Evolutionary conservation across 23 tunicate species (phyloP).

Genomic region (Diplosoma virens): DNA sequence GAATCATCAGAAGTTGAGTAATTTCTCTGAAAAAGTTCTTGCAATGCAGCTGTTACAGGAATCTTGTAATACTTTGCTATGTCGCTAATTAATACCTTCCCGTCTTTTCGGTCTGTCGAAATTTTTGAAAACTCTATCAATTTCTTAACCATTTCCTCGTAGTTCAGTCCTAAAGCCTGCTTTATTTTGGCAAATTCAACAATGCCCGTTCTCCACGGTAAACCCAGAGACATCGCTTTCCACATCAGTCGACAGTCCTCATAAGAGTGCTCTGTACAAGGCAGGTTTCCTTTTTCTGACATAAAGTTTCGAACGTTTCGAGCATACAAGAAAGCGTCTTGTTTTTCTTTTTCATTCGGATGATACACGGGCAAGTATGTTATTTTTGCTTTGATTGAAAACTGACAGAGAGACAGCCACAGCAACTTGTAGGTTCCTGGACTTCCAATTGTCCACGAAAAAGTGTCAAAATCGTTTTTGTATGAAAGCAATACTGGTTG

Average conservation of each 20-base stretch:
- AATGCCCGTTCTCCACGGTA: constrained; percentile 47
- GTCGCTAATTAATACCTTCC: too few species aligned
- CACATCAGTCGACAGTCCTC: constrained; percentile 77
- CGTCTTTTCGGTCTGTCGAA: constrained; percentile 27
- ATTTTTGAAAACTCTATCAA: constrained; percentile 28
- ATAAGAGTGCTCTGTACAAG: constrained; percentile 67
- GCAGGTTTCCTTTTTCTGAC: constrained; percentile 29
- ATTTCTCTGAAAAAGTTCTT: too few species aligned
- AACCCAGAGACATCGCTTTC: constrained; percentile 27
- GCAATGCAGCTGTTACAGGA: too few species aligned
- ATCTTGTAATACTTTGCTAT: too few species aligned
- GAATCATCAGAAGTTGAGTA: too few species aligned
- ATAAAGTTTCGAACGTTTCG: constrained; percentile 49
- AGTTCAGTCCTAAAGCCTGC: constrained; percentile 20
- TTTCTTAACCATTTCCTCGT: constrained; percentile 17
- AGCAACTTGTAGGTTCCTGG: constrained; percentile 41
- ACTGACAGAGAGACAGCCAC: constrained; percentile 77
- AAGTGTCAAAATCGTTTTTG: constrained; percentile 39
- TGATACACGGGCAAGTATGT: constrained; percentile 63
- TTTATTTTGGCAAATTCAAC: constrained; percentile 48
- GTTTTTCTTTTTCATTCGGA: constrained; percentile 49
- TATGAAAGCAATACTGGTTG: constrained; percentile 68
- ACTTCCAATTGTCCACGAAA: constrained; percentile 40
- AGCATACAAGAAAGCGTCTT: constrained; percentile 69
- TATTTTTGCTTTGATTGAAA: constrained; percentile 35